Conservation (phyloP, 1,140 invertebrate species). For the Dendrolimus kikuchii region DNA sequence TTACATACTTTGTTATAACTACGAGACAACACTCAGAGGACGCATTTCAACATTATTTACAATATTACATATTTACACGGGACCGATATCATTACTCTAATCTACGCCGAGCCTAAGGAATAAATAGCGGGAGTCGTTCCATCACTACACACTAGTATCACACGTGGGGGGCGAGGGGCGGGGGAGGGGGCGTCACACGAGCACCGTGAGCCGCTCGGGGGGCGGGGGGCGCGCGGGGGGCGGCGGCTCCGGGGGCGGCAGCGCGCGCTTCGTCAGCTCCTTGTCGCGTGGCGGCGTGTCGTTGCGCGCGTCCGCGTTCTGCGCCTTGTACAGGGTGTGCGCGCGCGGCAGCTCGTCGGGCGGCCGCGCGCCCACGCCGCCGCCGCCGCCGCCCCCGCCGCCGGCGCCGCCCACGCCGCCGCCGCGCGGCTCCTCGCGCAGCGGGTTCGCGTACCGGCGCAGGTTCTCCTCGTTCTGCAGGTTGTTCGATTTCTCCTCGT, state of each 20-base stretch:
- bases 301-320: slow-evolving; percentile 83
- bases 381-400: no score
- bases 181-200: slow-evolving; percentile 32
- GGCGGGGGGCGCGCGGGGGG: slow-evolving; percentile 42
- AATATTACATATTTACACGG: slow-evolving; percentile 60
- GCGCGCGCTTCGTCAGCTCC: slow-evolving; percentile 83
- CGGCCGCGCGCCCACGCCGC: slow-evolving; percentile 41
- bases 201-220: slow-evolving; percentile 63
- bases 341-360: slow-evolving; percentile 76
- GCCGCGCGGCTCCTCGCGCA: slow-evolving; percentile 65
- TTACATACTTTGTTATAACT: background rate
- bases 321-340: slow-evolving; percentile 80
- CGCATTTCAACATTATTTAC: slow-evolving; percentile 27
- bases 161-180: slow-evolving; percentile 9
- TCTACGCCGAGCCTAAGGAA: slow-evolving; percentile 35
- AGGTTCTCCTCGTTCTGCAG: slow-evolving; percentile 92
- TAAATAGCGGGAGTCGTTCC: slow-evolving; percentile 5
- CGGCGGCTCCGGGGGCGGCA: slow-evolving; percentile 58
- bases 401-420: slow-evolving; percentile 28
- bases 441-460: slow-evolving; percentile 75
- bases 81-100: slow-evolving; percentile 30
- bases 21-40: slow-evolving; percentile 1
- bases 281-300: slow-evolving; percentile 86
- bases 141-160: slow-evolving; percentile 22
- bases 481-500: slow-evolving; percentile 91